A percentile compares a stretch with the other conserved stretches of the same genome.
phyloP scores from a whole-genome alignment of 2,888 invertebrate genomes.

The Aphodius granarius region DNA sequence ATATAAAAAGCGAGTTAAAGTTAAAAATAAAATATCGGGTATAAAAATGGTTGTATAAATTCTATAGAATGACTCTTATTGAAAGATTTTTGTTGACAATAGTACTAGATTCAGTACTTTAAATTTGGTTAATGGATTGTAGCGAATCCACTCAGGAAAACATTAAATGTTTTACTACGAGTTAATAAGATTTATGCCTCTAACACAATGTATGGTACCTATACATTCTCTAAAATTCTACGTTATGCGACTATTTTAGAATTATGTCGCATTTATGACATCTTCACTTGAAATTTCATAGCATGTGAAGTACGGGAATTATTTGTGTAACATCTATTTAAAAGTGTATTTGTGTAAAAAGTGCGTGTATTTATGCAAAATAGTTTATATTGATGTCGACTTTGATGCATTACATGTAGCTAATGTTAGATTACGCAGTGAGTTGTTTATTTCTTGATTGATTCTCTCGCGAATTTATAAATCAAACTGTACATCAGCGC shows the following conservation, averaged over 20 bases:
- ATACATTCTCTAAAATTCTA: no score
- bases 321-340: not conserved
- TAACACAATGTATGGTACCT: not conserved
- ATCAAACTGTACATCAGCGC: not conserved
- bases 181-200: not conserved
- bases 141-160: not conserved
- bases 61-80: not conserved
- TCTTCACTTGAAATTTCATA: not conserved
- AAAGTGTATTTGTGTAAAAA: no score
- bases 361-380: not conserved
- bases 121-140: no score
- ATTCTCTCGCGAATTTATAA: not conserved
- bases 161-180: not conserved
- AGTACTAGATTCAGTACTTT: not conserved
- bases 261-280: not conserved
- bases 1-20: no score
- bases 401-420: not conserved
- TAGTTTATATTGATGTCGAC: not conserved
- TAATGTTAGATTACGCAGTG: not conserved
- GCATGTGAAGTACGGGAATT: not conserved
- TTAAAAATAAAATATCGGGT: not conserved
- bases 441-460: not conserved
- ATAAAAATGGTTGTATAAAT: not conserved
- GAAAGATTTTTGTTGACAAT: not conserved
- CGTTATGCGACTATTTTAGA: not conserved